Base-by-base conservation (phyloP, 2,888 invertebrate genomes). In the Sicus ferrugineus region DNA sequence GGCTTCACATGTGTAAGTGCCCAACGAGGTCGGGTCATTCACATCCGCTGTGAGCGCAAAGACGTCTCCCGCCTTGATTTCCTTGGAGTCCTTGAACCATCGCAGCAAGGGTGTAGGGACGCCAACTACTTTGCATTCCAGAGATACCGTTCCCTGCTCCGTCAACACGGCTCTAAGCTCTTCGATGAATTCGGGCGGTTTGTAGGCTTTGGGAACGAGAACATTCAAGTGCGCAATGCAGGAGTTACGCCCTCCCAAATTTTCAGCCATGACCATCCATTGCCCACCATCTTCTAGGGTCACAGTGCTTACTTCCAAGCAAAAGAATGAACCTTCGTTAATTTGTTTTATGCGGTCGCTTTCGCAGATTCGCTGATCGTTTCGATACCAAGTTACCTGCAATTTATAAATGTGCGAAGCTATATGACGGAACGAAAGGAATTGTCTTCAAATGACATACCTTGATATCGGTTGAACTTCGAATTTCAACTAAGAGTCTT, bases 111-210 rank as follows among this genome's bases (percentile, higher is more conserved):
- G 93, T 0, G 94, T 94, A 1, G 96, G 95, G n/a, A 94, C 93
- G 19, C 95, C 95, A 65, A 95, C 91, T 23, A 95, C 95, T 84
- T 96, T 96, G 83, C 96, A 96, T 84, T 95, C 95, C 73, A 97
- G 87, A 0, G 94, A 93, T 14, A 96, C 96, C 0, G 94, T 94
- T 52, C 96, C 96, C 77, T 93, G 92, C 81, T 94, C 93, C 0
- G 95, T 95, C 34, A 95, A 88, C 70, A 94, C 87, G 1, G 95
- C 94, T 34, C 91, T 89, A 16, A 96, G 87, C 77, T 93, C 93
- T 82, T 94, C 93, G 48, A 95, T 90, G 82, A 96, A 96, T 83
- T 94, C 93, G 0, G 96, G 96, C 19, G 91, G 88, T 80, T 94
- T 94, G 84, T 95, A 95, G 0, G 94, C 94, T 85, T 94, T 94